Percentiles rank a stretch among this genome's conserved stretches.
Conservation (phyloP, 2,797 vertebrate species). For the Oreonectes daqikongensis region DNA sequence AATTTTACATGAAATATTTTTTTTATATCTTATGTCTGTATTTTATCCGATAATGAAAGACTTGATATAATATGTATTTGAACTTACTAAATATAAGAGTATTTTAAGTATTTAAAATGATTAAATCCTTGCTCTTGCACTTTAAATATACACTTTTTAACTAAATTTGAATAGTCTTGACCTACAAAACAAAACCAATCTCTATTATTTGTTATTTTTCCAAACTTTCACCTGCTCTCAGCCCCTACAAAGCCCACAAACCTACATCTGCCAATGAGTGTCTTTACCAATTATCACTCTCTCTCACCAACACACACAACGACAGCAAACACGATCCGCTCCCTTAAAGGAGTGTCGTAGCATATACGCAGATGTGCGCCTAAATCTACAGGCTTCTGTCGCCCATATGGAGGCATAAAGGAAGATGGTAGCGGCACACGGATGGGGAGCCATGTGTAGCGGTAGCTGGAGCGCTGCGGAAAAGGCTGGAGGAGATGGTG, state of each 20-base stretch:
- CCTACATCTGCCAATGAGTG: slow-evolving; percentile 77
- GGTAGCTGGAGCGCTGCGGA: slow-evolving; percentile 86
- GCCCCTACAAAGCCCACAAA: slow-evolving; percentile 63
- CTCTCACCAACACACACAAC: slow-evolving; percentile 54
- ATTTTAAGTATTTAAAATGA: too few species aligned
- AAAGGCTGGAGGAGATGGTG: slow-evolving; percentile 96
- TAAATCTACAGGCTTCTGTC: slow-evolving; percentile 98
- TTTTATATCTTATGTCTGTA: too few species aligned
- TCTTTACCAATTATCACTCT: slow-evolving; percentile 80
- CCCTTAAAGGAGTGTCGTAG: slow-evolving; percentile 84
- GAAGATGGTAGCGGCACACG: slow-evolving; percentile 98
- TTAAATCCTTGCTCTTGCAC: too few species aligned
- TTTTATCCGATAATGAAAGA: too few species aligned
- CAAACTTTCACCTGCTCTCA: slow-evolving; percentile 27
- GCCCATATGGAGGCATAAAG: slow-evolving; percentile 98
- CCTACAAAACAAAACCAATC: neutral
- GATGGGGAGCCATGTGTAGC: slow-evolving; percentile 82
- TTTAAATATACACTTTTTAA: too few species aligned
- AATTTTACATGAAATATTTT: neutral
- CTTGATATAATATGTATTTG: too few species aligned
- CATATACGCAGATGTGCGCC: slow-evolving; percentile 98
- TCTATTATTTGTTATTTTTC: neutral
- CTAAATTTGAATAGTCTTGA: neutral
- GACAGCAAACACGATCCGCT: slow-evolving; percentile 54
- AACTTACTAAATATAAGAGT: too few species aligned